phyloP scores from a whole-genome alignment of 2,888 invertebrate genomes.

The Hydrotaea cyrtoneurina region DNA sequence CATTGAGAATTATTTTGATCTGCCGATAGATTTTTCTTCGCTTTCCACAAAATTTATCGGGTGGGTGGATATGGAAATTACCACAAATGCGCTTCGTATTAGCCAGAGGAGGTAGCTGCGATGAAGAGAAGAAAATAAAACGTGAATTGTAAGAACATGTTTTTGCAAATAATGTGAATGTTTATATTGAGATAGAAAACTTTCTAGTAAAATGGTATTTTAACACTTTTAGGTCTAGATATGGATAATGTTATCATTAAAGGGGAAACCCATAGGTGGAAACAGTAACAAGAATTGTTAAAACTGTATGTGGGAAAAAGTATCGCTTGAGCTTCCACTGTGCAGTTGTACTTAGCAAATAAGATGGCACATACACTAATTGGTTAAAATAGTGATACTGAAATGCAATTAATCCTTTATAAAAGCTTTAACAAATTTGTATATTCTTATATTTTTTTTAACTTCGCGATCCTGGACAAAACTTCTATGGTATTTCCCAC shows the following conservation, averaged over 20 bases:
- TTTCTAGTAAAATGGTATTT: neutral
- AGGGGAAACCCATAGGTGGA: neutral
- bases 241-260: neutral
- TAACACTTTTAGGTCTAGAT: neutral
- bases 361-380: too few relatives aligned
- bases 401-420: too few relatives aligned
- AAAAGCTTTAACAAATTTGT: too few relatives aligned
- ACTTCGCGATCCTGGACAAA: too few relatives aligned
- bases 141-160: slow-evolving; percentile 38
- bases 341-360: too few relatives aligned
- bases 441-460: too few relatives aligned
- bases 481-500: too few relatives aligned
- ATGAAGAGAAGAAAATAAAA: slow-evolving; percentile 18
- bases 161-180: slow-evolving; percentile 16
- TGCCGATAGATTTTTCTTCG: slow-evolving; percentile 73
- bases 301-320: too few relatives aligned
- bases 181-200: neutral
- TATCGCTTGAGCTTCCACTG: too few relatives aligned
- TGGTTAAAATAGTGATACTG: too few relatives aligned
- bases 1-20: slow-evolving; percentile 74
- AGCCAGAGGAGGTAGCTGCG: neutral
- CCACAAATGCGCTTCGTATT: neutral
- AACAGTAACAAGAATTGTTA: too few relatives aligned
- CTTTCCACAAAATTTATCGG: slow-evolving; percentile 73
- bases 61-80: slow-evolving; percentile 69